Evolutionary conservation across 2,888 invertebrate species (phyloP), one percentile per base, ranked within the genome.

Genomic region (Tipula vernalis): DNA sequence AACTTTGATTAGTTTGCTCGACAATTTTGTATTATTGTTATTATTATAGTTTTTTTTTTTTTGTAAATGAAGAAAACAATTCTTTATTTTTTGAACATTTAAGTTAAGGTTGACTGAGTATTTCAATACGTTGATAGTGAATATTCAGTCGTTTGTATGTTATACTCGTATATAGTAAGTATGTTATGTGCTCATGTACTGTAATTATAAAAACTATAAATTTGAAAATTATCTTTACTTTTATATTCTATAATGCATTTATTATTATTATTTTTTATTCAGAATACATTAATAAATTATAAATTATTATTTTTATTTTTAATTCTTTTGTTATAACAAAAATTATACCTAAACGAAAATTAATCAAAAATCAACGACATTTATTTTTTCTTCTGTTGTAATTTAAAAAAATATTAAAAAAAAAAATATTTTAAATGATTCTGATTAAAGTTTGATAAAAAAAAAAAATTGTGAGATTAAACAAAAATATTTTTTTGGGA

Each of bases 1-100:
- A 71, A 71, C 71, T 71, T 71, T 71, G 71, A 71, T 71, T 71
- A 71, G 71, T 71, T 71, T 71, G 71, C 71, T 71, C 71, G 71
- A 71, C 71, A 71, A 71, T 71, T 71, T 71, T 18, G 10, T 71
- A 71, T 71, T 71, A 71, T 57, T 57, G 51, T 57, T 57, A 57
- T 71, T 71, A 71, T n/a, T 71, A 71, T 10, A 28, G 28, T 28
- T 28, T 28, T 71, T 71, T 28, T 28, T 28, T 71, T 71, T 71
- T 71, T 28, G 2, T 71, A 28, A 28, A 28, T 71, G 71, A 28
- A 8, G 71, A 71, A 71, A 71, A 71, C 28, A 18, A 71, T 28
- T 51, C n/a, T 15, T n/a, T 51, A 0, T 15, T 57, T 57, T 57
- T 51, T 57, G 8, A 15, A 57, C 51, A 57, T 57, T 57, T 71